Conservation (phyloP, 1,140 invertebrate genomes). For the Tetranychus urticae region DNA sequence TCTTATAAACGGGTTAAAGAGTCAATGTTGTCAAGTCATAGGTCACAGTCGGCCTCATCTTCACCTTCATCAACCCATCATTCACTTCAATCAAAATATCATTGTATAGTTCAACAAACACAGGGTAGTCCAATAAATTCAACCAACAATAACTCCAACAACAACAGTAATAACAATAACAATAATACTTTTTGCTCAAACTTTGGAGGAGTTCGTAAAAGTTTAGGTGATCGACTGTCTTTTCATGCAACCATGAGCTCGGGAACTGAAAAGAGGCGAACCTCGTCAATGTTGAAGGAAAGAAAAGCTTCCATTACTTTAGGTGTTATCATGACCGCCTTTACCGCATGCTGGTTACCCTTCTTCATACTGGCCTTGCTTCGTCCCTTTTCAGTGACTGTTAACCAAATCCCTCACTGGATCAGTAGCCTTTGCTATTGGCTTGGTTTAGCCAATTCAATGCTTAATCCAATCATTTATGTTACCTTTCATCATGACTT, state of each 20-base stretch:
- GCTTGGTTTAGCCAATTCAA: conserved; percentile 89
- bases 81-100: too few species aligned
- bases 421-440: conserved; percentile 39
- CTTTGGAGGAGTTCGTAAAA: too few species aligned
- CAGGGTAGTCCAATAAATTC: not conserved
- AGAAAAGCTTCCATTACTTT: conserved; percentile 76
- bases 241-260: not conserved
- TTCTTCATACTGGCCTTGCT: conserved; percentile 83
- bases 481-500: conserved; percentile 80
- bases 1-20: too few species aligned
- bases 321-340: conserved; percentile 75
- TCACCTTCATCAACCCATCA: too few species aligned
- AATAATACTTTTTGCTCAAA: not conserved
- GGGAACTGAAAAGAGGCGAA: conserved; percentile 5
- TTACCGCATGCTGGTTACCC: conserved; percentile 47
- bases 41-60: not conserved
- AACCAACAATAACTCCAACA: not conserved
- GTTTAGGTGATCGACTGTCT: too few species aligned
- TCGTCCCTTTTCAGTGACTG: conserved; percentile 44
- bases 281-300: conserved; percentile 11
- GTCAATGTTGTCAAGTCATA: not conserved
- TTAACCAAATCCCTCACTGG: conserved; percentile 30
- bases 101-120: too few species aligned
- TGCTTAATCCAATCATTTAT: conserved; percentile 77
- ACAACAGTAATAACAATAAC: conserved; percentile 7